These are phyloP conservation scores for Drosophila conformis DNA, from an alignment of 2,888 invertebrate genomes.

Conservation along the genomic window DNA sequence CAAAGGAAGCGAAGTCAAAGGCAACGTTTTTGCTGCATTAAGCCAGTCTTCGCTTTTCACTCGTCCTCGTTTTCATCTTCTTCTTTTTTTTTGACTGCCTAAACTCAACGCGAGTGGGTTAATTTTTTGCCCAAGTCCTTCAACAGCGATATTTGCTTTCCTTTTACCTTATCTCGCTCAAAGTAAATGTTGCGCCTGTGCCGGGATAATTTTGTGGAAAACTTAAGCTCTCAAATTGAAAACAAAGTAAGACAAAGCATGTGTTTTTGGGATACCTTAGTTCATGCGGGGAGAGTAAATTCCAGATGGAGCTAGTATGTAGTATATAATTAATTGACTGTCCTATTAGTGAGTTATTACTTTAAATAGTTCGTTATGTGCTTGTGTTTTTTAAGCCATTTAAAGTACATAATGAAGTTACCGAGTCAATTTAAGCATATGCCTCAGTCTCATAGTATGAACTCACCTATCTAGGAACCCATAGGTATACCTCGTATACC, in stretches of 20 bases:
- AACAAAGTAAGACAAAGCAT: neutral
- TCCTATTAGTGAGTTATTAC: neutral
- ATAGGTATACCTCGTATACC: neutral
- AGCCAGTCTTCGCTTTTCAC: conserved; percentile 27
- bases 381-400: neutral
- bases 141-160: conserved; percentile 27
- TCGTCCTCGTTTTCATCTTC: conserved; percentile 7
- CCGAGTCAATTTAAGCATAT: neutral
- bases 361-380: neutral
- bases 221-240: conserved; percentile 6
- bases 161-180: conserved; percentile 10
- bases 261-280: neutral
- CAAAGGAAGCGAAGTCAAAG: conserved; percentile 38
- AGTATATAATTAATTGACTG: too few species aligned
- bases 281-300: neutral
- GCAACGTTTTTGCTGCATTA: conserved; percentile 51
- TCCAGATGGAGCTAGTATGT: neutral
- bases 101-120: conserved; percentile 41
- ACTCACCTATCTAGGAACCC: accelerated
- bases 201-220: conserved; percentile 6
- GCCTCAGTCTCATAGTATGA: neutral
- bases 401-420: neutral
- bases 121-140: conserved; percentile 44
- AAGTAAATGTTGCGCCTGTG: conserved; percentile 13
- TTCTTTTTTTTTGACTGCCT: neutral